Conservation (phyloP, 2,888 invertebrate genomes). For the Philaethria dido region DNA sequence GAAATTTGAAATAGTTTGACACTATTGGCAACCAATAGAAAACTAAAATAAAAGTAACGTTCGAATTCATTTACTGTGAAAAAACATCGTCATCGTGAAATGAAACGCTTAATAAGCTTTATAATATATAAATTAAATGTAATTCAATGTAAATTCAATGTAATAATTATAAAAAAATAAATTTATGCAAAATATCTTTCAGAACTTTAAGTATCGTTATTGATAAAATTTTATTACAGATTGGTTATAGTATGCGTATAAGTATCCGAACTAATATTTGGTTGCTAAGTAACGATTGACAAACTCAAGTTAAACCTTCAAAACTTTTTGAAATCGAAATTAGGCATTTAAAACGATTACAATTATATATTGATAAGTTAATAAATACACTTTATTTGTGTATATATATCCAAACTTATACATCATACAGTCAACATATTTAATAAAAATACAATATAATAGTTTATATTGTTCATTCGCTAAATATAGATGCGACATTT, state of each 20-base stretch:
- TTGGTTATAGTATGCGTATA: not conserved
- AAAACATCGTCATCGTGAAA: not conserved
- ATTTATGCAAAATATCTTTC: not conserved
- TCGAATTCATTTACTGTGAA: slow-evolving; percentile 9
- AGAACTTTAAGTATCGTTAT: not conserved
- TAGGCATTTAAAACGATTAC: not conserved
- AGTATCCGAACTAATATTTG: slow-evolving; percentile 17
- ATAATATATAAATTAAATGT: not conserved
- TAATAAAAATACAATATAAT: not conserved
- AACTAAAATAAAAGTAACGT: not conserved
- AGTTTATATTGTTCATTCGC: slow-evolving; percentile 6
- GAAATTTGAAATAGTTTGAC: slow-evolving; percentile 35
- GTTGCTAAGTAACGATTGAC: slow-evolving; percentile 30
- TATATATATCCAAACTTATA: not conserved
- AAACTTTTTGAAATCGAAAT: not conserved
- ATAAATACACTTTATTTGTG: not conserved
- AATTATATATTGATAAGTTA: not conserved
- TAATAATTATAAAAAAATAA: not conserved
- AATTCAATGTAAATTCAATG: not conserved
- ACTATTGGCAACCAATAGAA: not conserved
- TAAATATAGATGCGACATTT: slow-evolving; percentile 13
- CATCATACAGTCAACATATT: not conserved
- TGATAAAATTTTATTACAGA: not conserved
- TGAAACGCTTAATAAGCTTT: not conserved
- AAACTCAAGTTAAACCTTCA: not conserved